A percentile compares a stretch with the other conserved stretches of the same genome.
Conservation (phyloP, 1,140 invertebrate genomes). For the Ostrea denselamellosa region DNA sequence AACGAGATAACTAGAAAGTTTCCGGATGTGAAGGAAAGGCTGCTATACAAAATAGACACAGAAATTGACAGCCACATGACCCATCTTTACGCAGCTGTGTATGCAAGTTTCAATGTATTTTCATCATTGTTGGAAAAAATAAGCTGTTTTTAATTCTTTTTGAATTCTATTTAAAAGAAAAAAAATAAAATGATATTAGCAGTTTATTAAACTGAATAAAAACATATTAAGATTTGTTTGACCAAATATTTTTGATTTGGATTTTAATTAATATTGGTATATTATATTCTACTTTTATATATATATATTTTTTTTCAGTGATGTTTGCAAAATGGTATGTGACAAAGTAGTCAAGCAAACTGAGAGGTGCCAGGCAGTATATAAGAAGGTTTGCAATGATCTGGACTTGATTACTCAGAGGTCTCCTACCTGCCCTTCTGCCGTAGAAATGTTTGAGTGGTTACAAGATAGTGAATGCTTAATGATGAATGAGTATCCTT, state of each 20-base stretch:
- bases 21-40: slow-evolving; percentile 56
- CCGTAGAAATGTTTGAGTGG: slow-evolving; percentile 62
- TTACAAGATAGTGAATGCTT: slow-evolving; percentile 51
- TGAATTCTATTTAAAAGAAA: too few relatives aligned
- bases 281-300: background rate
- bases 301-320: slow-evolving; percentile 44
- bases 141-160: too few relatives aligned
- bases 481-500: slow-evolving; percentile 63
- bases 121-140: background rate
- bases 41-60: slow-evolving; percentile 54
- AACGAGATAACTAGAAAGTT: background rate
- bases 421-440: slow-evolving; percentile 54
- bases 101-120: slow-evolving; percentile 21
- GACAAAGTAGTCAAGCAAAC: slow-evolving; percentile 56
- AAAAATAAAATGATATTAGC: too few relatives aligned
- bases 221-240: too few relatives aligned
- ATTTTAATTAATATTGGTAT: too few relatives aligned
- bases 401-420: slow-evolving; percentile 37
- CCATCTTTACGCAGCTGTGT: slow-evolving; percentile 51
- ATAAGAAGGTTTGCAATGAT: slow-evolving; percentile 40
- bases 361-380: slow-evolving; percentile 38
- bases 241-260: too few relatives aligned
- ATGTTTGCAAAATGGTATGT: slow-evolving; percentile 48
- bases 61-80: slow-evolving; percentile 54
- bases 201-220: too few relatives aligned